These are phyloP conservation scores for Tipula vernalis DNA, from an alignment of 2,888 invertebrate genomes.

Conservation along the genomic window DNA sequence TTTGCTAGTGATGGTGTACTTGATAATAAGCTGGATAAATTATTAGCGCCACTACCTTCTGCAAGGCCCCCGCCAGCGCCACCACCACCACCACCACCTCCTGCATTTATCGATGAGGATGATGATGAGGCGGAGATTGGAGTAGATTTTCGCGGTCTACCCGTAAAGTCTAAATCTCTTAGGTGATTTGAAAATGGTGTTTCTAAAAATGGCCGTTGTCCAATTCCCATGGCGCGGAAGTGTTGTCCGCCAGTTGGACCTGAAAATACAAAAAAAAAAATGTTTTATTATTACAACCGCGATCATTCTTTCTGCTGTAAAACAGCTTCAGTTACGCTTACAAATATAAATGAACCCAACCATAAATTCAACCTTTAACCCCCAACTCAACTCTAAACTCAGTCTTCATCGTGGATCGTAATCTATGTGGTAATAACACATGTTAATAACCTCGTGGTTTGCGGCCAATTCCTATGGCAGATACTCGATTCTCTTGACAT, in stretches of 20 bases:
- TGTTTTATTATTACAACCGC: no score
- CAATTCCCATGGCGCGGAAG: constrained; percentile 59
- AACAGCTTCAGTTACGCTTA: no score
- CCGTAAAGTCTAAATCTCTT: constrained; percentile 55
- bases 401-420: no score
- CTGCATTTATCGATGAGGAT: constrained; percentile 29
- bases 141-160: constrained; percentile 42
- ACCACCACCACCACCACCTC: constrained; percentile 16
- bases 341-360: no score
- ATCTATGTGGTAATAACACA: no score
- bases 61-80: constrained; percentile 12
- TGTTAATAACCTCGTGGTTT: no score
- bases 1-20: constrained; percentile 21
- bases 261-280: constrained; percentile 20
- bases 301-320: no score
- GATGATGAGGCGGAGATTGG: constrained; percentile 26
- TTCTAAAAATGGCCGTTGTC: constrained; percentile 57
- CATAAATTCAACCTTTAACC: no score
- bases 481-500: no score
- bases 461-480: no score
- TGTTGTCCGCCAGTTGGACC: constrained; percentile 51
- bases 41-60: background rate
- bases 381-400: no score
- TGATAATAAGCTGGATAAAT: background rate
- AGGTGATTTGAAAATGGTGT: constrained; percentile 50